Conservation (phyloP, 2,113 vertebrate species). For the mouse (Mus musculus) region DNA sequence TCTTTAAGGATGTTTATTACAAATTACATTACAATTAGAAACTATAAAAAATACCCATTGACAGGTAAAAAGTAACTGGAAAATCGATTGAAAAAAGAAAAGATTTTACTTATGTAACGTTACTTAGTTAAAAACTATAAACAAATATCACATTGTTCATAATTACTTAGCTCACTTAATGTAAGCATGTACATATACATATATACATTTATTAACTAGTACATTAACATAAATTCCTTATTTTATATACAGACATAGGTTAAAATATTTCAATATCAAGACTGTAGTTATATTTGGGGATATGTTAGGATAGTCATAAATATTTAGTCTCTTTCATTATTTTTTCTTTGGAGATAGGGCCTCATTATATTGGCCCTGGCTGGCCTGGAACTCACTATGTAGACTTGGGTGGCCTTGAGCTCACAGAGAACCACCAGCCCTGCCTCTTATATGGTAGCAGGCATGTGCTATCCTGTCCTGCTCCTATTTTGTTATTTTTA, state of each 20-base stretch:
- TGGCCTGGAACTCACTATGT: not conserved
- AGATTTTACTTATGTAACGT: not conserved
- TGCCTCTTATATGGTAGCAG: not conserved
- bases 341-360: not conserved
- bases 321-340: not conserved
- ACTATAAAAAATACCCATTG: not conserved
- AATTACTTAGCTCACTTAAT: not conserved
- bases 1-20: not conserved
- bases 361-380: not conserved
- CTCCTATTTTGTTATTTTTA: not conserved
- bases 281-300: not conserved
- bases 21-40: not conserved
- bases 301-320: not conserved
- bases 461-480: not conserved
- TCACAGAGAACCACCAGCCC: not conserved
- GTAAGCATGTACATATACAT: not conserved
- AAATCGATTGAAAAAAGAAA: not conserved
- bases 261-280: constrained; percentile 14
- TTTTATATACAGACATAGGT: not conserved
- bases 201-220: not conserved
- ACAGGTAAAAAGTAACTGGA: not conserved
- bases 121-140: constrained; percentile 37
- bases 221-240: not conserved
- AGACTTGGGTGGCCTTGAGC: not conserved
- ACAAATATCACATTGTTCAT: not conserved